Conservation (phyloP, 2,113 vertebrate species). For the Nycticebus coucang region DNA sequence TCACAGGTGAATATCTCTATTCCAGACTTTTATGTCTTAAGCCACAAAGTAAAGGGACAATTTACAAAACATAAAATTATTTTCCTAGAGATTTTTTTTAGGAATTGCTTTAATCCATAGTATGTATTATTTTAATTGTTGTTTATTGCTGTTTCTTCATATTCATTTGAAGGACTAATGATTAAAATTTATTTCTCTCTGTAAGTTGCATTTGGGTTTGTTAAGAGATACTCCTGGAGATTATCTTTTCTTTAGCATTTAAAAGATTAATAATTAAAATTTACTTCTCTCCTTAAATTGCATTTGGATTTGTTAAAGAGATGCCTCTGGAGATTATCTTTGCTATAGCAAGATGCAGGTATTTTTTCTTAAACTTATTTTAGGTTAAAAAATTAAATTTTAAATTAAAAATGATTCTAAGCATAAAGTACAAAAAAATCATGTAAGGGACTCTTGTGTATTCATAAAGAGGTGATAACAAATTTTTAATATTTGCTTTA, state of each 20-base stretch:
- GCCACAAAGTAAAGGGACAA: background rate
- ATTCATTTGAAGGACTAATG: slow-evolving; percentile 5
- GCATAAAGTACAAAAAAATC: background rate
- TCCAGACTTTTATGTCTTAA: background rate
- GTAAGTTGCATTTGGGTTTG: background rate
- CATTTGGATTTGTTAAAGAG: background rate
- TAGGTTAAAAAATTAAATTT: slow-evolving; percentile 17
- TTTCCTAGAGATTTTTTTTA: background rate
- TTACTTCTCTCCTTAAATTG: background rate
- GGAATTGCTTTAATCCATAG: background rate
- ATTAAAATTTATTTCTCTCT: slow-evolving; percentile 13
- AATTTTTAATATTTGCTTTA: slow-evolving; percentile 16
- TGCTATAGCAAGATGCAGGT: background rate
- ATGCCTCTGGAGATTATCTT: background rate
- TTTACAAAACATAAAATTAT: background rate
- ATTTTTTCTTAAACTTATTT: background rate
- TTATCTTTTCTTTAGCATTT: background rate
- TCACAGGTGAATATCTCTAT: background rate
- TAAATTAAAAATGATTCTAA: background rate
- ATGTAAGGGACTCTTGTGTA: background rate
- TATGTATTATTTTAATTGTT: background rate
- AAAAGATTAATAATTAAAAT: slow-evolving; percentile 6
- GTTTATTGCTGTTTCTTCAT: slow-evolving; percentile 13
- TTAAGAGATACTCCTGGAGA: background rate
- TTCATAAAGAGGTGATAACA: background rate